These are phyloP conservation scores for Folsomia candida DNA, from an alignment of 2,888 invertebrate genomes.

Conservation along the genomic window DNA sequence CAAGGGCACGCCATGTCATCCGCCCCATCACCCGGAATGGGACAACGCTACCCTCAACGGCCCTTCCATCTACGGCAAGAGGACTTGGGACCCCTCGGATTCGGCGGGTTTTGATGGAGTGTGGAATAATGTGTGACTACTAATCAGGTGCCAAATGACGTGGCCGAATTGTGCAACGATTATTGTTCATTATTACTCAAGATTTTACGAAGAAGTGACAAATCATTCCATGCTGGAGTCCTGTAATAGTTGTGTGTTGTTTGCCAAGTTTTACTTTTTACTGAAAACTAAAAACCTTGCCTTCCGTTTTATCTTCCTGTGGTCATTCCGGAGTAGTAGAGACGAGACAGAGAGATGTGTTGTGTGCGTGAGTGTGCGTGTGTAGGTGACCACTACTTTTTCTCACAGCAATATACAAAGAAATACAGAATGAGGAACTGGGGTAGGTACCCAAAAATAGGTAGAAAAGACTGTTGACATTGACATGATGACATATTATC, in stretches of 20 bases:
- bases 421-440: no score
- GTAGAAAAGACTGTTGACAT: no score
- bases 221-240: constrained; percentile 9
- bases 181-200: no score
- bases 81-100: constrained; percentile 56
- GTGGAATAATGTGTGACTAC: no score
- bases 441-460: no score
- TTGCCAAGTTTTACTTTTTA: neutral
- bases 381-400: no score
- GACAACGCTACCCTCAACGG: constrained; percentile 41
- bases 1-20: constrained; percentile 40
- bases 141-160: no score
- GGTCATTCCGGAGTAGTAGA: neutral
- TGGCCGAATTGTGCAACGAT: neutral
- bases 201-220: neutral
- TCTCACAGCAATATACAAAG: no score
- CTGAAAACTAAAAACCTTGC: neutral
- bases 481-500: no score
- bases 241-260: no score
- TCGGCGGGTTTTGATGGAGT: constrained; percentile 58
- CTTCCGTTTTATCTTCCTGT: constrained; percentile 4
- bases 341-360: no score
- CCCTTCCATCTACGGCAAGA: constrained; percentile 53
- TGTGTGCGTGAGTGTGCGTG: no score
- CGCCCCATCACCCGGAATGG: constrained; percentile 23